phyloP scores from a whole-genome alignment of 2,797 vertebrate genomes.

The Kryptolebias ocellatus region DNA sequence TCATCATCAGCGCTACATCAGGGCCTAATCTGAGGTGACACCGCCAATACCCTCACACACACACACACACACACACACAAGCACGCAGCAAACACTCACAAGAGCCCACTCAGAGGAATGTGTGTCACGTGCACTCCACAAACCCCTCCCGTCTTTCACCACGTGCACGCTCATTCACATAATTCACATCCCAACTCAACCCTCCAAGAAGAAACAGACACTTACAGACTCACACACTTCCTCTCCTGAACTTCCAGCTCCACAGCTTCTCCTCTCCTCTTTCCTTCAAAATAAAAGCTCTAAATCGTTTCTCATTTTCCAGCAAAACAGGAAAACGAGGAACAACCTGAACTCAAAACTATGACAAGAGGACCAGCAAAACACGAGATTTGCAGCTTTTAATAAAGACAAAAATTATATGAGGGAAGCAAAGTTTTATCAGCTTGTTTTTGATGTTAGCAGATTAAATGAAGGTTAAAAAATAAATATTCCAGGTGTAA shows the following conservation, averaged over 20 bases:
- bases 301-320: too few relatives aligned
- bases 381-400: too few relatives aligned
- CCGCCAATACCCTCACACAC: constrained; percentile 49
- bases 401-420: too few relatives aligned
- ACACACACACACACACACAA: constrained; percentile 11
- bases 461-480: not conserved
- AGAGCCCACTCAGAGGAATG: constrained; percentile 19
- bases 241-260: constrained; percentile 26
- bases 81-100: not conserved
- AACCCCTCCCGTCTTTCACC: constrained; percentile 26
- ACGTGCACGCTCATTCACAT: constrained; percentile 50
- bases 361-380: too few relatives aligned
- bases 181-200: constrained; percentile 48
- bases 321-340: too few relatives aligned
- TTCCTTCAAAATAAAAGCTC: not conserved
- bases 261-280: constrained; percentile 2
- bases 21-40: constrained; percentile 72
- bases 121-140: constrained; percentile 9
- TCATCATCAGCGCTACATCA: constrained; percentile 39
- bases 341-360: too few relatives aligned
- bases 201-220: not conserved
- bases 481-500: not conserved
- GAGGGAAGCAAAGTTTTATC: too few relatives aligned
- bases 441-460: too few relatives aligned
- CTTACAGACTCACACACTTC: constrained; percentile 10